A percentile compares a stretch with the other conserved stretches of the same genome.
Conservation (phyloP, 2,797 vertebrate species). For the Spea hammondii region DNA sequence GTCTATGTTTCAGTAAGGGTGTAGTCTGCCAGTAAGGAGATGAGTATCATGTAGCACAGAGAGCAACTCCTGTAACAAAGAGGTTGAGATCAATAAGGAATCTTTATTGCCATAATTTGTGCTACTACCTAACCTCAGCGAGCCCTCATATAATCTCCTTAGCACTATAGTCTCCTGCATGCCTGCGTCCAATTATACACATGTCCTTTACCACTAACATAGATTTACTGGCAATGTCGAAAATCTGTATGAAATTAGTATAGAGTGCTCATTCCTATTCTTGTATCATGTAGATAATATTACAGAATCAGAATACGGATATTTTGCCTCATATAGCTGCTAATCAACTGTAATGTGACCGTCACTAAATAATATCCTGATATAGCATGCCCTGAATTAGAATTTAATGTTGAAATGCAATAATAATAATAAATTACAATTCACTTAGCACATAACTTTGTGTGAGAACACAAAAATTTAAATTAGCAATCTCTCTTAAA, state of each 20-base stretch:
- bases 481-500: too few species aligned
- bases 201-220: constrained; percentile 46
- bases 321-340: constrained; percentile 16
- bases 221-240: constrained; percentile 47
- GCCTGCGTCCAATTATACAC: constrained; percentile 41
- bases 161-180: constrained; percentile 43
- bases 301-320: constrained; percentile 31
- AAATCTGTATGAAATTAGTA: constrained; percentile 44
- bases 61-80: constrained; percentile 44
- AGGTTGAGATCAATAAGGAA: constrained; percentile 46
- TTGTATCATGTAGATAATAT: constrained; percentile 33
- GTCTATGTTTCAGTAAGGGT: constrained; percentile 35
- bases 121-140: constrained; percentile 45
- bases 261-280: constrained; percentile 39
- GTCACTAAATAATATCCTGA: too few species aligned
- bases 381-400: background rate
- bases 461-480: too few species aligned
- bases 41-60: constrained; percentile 34
- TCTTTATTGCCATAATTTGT: constrained; percentile 50
- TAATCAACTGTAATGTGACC: constrained; percentile 14
- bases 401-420: background rate
- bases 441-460: too few species aligned
- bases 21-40: constrained; percentile 32
- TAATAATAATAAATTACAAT: constrained; percentile 57
- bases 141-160: constrained; percentile 44